Percentiles rank a stretch among this genome's conserved stretches.
Conservation (phyloP, 2,797 vertebrate genomes). For the Onychomys leucogaster region DNA sequence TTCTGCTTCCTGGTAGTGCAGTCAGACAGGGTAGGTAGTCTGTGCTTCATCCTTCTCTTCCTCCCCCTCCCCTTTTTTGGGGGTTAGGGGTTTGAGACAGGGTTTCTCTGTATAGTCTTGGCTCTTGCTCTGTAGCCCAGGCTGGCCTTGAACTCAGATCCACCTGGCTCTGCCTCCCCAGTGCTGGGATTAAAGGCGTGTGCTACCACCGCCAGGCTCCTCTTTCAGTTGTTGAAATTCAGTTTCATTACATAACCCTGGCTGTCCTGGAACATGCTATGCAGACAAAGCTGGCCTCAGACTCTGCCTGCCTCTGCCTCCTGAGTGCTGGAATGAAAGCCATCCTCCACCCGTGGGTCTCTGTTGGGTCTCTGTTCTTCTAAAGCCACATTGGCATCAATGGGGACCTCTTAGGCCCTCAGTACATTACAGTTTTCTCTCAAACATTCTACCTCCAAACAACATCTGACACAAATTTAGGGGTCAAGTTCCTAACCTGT, state of each 20-base stretch:
- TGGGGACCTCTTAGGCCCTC: too few relatives aligned
- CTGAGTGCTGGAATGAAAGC: neutral
- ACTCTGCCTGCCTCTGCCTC: too few relatives aligned
- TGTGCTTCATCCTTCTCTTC: neutral
- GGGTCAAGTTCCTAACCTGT: neutral
- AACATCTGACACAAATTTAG: neutral
- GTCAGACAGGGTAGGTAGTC: neutral
- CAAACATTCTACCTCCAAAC: neutral
- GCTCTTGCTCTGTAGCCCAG: too few relatives aligned
- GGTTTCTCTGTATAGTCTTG: too few relatives aligned
- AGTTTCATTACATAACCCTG: neutral
- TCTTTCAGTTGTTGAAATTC: neutral
- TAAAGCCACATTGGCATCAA: neutral
- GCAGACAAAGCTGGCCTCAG: neutral
- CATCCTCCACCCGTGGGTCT: neutral
- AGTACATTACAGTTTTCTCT: neutral
- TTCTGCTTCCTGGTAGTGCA: rapidly evolving
- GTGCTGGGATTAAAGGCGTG: too few relatives aligned
- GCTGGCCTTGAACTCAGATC: too few relatives aligned
- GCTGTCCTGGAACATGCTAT: neutral
- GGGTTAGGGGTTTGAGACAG: too few relatives aligned
- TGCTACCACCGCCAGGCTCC: too few relatives aligned
- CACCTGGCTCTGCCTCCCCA: too few relatives aligned
- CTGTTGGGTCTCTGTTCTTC: neutral
- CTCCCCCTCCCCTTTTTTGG: too few relatives aligned